phyloP scores from a whole-genome alignment of 2,113 vertebrate species.

The Chrysemys picta region DNA sequence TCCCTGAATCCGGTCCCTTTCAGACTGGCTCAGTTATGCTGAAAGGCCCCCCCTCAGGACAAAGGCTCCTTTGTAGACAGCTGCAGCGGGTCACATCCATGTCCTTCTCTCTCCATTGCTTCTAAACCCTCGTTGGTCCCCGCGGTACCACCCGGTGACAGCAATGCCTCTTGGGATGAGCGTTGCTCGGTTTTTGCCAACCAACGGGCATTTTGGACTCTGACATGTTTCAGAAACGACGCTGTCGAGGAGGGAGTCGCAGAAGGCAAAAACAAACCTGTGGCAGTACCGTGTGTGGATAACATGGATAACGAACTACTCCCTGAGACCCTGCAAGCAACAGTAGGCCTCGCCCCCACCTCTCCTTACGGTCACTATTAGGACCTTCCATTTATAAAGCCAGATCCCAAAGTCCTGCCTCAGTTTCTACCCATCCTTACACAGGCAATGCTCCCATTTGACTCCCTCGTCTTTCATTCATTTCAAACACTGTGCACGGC shows the following conservation, averaged over 20 bases:
- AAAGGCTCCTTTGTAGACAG: constrained; percentile 55
- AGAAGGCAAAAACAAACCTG: neutral
- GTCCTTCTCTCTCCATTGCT: neutral
- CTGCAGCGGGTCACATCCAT: neutral
- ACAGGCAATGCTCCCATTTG: neutral
- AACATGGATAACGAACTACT: neutral
- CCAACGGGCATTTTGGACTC: neutral
- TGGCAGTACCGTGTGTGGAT: neutral
- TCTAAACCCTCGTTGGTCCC: neutral
- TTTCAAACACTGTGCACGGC: neutral
- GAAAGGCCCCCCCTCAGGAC: constrained; percentile 7
- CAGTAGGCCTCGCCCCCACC: neutral
- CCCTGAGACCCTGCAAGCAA: neutral
- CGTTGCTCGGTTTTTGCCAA: accelerated
- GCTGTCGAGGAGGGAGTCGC: accelerated
- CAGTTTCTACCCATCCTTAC: accelerated
- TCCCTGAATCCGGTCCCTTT: constrained; percentile 14
- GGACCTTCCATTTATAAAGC: neutral
- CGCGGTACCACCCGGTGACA: neutral
- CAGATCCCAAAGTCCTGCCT: neutral
- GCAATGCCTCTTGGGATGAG: accelerated
- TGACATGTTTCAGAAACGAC: accelerated
- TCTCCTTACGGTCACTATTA: neutral
- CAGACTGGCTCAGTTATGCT: neutral
- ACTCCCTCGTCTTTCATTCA: accelerated